phyloP scores from a whole-genome alignment of 2,888 invertebrate species.

The Drosophila nr. perissopoda region DNA sequence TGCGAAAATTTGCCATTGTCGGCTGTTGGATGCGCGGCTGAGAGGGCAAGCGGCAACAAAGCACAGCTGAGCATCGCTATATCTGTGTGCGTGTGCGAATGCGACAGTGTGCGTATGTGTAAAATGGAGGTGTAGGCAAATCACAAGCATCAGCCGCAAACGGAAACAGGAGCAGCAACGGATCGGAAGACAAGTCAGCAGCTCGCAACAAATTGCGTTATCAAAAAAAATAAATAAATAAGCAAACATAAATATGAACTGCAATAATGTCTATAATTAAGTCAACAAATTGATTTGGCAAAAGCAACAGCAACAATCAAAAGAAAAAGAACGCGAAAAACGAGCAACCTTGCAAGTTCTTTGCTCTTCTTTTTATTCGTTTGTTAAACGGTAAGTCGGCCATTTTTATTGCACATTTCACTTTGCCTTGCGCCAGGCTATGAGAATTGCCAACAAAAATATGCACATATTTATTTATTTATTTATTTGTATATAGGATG shows the following conservation, averaged over 20 bases:
- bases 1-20: constrained; percentile 51
- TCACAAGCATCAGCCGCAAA: constrained; percentile 33
- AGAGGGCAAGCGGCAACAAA: constrained; percentile 40
- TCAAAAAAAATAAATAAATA: constrained; percentile 5
- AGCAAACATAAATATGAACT: constrained; percentile 47
- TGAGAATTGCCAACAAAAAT: constrained; percentile 13
- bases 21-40: constrained; percentile 29
- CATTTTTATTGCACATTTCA: constrained; percentile 65
- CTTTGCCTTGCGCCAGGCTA: constrained; percentile 25
- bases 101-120: constrained; percentile 13
- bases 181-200: constrained; percentile 30
- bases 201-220: constrained; percentile 51
- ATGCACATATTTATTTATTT: background rate
- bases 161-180: constrained; percentile 23
- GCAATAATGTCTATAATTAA: constrained; percentile 58
- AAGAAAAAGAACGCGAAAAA: constrained; percentile 3
- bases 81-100: constrained; percentile 17
- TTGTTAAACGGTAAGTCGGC: constrained; percentile 69
- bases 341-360: constrained; percentile 45
- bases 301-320: constrained; percentile 19
- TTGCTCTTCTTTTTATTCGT: constrained; percentile 45
- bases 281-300: constrained; percentile 44
- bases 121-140: constrained; percentile 40
- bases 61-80: constrained; percentile 49
- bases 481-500: constrained; percentile 1